Evolutionary conservation across 2,113 vertebrate genomes (phyloP), one percentile per base, ranked within the genome.

Genomic region (Ciconia stormi): DNA sequence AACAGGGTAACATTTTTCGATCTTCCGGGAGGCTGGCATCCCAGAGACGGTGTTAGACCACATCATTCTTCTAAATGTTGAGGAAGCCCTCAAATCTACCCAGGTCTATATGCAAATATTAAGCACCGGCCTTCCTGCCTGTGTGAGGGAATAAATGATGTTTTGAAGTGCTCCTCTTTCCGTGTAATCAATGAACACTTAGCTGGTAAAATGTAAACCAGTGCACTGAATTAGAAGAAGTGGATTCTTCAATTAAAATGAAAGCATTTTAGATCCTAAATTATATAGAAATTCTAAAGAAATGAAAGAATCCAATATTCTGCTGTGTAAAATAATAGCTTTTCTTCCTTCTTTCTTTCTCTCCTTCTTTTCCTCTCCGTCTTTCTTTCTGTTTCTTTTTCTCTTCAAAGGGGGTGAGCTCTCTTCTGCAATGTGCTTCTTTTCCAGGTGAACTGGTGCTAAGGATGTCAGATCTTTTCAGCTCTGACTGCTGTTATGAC

Each of bases 401-500:
- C 16, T 38, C 16, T 70, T 84, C 47, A 7, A 44, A 87, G n/a
- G 17, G 52, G 18, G 9, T 78, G 77, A 67, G 9, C 16, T 92
- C 27, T 38, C 20, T 69, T 61, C 66, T 67, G 40, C 82, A 88
- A 19, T 2, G 3, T 58, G 26, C 26, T 79, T 5, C 34, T 92
- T 83, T 90, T 90, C 90, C 70, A n/a, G 79, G 80, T n/a, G 44
- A 86, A 50, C 49, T 77, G 72, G 69, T 71, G 72, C 70, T 95
- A 13, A 77, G 82, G 53, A 11, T 56, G 77, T 81, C 85, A 95
- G 93, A 86, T 46, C 89, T 72, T 46, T 95, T 77, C 82, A 94
- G 78, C 82, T 83, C 63, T 94, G 83, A 63, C 73, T 94, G 91
- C 70, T 95, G 62, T 65, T 91, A 18, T 80, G 95, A 70, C 83